These are phyloP conservation scores for Drosophila kepulauana DNA, from an alignment of 1,140 invertebrate species.

Conservation along the genomic window DNA sequence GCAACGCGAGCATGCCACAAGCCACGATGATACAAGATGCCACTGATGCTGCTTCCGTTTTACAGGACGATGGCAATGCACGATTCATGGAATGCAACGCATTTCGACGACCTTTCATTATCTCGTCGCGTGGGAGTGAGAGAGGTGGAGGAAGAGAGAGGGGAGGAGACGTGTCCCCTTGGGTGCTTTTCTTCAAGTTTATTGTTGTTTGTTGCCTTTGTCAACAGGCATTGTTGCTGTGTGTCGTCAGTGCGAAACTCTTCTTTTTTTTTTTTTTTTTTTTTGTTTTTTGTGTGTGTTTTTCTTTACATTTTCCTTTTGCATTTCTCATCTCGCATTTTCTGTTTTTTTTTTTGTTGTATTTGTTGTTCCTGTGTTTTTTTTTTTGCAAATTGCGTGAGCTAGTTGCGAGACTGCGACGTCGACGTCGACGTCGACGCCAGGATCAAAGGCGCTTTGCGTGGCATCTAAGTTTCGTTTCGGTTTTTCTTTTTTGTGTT, in stretches of 20 bases:
- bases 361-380: slow-evolving; percentile 1
- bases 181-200: slow-evolving; percentile 41
- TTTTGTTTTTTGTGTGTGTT: slow-evolving; percentile 1
- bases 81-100: slow-evolving; percentile 62
- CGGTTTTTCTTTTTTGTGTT: no score
- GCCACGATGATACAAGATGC: background rate
- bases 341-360: background rate
- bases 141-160: background rate
- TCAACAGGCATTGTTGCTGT: slow-evolving; percentile 59
- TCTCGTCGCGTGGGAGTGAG: slow-evolving; percentile 30
- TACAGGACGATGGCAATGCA: slow-evolving; percentile 43
- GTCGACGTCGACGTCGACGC: slow-evolving; percentile 38
- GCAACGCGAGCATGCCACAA: background rate
- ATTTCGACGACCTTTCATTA: slow-evolving; percentile 82
- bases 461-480: slow-evolving; percentile 54
- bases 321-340: slow-evolving; percentile 20
- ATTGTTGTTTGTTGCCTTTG: slow-evolving; percentile 67
- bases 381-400: slow-evolving; percentile 76
- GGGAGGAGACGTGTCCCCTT: slow-evolving; percentile 3
- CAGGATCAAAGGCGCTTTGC: slow-evolving; percentile 78
- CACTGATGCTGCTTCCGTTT: slow-evolving; percentile 29
- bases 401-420: slow-evolving; percentile 53
- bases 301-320: slow-evolving; percentile 16
- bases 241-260: slow-evolving; percentile 48
- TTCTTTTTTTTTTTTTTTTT: slow-evolving; percentile 33